These are phyloP conservation scores for Hydractinia symbiolongicarpus DNA, from an alignment of 30 jellyfish, hydroid and myxozoan genomes.

Conservation along the genomic window DNA sequence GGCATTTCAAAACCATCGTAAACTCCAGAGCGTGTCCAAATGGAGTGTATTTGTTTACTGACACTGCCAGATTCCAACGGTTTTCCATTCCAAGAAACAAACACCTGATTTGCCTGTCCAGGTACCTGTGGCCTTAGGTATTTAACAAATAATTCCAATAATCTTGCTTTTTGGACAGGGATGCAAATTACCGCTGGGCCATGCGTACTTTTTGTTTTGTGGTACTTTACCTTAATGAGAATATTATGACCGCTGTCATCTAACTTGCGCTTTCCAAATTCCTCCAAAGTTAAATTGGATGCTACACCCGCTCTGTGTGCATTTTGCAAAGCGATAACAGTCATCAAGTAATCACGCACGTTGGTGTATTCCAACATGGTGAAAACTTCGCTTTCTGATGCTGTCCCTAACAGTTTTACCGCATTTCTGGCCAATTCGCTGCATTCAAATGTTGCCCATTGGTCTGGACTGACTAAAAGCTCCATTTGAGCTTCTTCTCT, in stretches of 20 bases:
- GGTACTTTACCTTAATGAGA: neutral
- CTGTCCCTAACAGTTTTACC: neutral
- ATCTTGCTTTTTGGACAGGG: neutral
- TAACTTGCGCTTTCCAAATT: neutral
- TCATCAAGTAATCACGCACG: neutral
- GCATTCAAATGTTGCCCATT: neutral
- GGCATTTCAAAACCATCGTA: neutral
- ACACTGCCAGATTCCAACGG: neutral
- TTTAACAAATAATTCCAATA: neutral
- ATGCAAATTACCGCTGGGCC: neutral
- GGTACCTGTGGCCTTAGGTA: neutral
- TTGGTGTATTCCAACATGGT: neutral
- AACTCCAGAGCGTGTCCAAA: neutral
- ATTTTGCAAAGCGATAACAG: neutral
- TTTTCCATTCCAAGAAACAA: neutral
- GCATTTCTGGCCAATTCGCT: constrained; percentile 8
- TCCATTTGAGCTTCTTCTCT: neutral
- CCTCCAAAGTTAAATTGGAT: neutral
- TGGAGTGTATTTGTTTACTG: neutral
- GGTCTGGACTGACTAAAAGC: neutral
- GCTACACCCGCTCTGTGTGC: neutral
- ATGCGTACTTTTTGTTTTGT: neutral
- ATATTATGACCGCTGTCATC: neutral
- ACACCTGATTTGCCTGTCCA: neutral
- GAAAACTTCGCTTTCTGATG: neutral